phyloP scores from a whole-genome alignment of 1,140 invertebrate species.

The Chironomus striatipennis region DNA sequence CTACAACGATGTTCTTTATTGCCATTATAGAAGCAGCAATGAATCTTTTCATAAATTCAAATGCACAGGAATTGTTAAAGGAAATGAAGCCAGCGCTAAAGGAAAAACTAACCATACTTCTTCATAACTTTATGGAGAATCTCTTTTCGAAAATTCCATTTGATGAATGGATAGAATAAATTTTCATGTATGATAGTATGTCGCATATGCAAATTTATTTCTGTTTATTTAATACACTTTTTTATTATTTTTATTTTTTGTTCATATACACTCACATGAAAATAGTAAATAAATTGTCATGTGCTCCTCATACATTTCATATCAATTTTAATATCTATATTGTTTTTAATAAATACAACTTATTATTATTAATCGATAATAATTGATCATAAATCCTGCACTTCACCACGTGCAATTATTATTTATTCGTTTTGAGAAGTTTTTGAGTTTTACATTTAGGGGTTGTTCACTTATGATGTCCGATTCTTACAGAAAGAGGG shows the following conservation, averaged over 20 bases:
- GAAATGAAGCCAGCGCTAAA: conserved; percentile 80
- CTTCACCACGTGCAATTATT: not conserved
- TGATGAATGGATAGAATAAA: conserved; percentile 55
- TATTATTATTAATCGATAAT: not conserved
- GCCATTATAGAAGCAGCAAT: conserved; percentile 58
- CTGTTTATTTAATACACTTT: conserved; percentile 12
- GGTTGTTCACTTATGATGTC: too few species aligned
- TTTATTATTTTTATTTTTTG: not conserved
- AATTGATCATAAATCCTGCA: not conserved
- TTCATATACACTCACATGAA: not conserved
- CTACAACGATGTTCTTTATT: too few species aligned
- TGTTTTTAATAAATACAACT: not conserved
- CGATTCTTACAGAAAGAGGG: too few species aligned
- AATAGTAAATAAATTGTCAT: conserved; percentile 1
- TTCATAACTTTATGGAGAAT: conserved; percentile 63
- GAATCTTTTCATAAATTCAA: conserved; percentile 78
- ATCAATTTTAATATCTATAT: not conserved
- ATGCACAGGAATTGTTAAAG: conserved; percentile 68
- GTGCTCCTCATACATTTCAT: too few species aligned
- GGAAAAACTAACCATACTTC: conserved; percentile 60
- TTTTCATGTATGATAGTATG: not conserved
- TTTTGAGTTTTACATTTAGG: too few species aligned
- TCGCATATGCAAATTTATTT: conserved; percentile 9
- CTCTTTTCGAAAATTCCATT: conserved; percentile 67
- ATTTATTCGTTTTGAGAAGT: not conserved